phyloP scores from a whole-genome alignment of 2,888 invertebrate species.

The Myopa tessellatipennis region DNA sequence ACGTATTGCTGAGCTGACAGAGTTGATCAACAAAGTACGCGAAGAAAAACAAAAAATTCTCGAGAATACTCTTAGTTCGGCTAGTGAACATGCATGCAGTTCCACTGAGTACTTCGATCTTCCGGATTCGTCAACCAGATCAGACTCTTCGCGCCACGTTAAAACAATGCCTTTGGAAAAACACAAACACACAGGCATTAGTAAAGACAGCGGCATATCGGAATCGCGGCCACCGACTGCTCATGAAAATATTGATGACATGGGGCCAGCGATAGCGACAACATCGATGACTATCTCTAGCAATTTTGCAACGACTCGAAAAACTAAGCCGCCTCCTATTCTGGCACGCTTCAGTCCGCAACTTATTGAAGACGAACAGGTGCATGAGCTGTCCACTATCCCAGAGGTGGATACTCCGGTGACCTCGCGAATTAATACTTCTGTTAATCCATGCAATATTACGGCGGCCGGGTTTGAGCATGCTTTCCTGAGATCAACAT shows the following conservation, averaged over 20 bases:
- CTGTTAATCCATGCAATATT: slow-evolving; percentile 29
- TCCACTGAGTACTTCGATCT: slow-evolving; percentile 67
- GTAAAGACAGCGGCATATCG: slow-evolving; percentile 66
- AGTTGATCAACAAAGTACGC: slow-evolving; percentile 72
- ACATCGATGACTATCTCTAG: slow-evolving; percentile 47
- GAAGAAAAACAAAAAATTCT: slow-evolving; percentile 70
- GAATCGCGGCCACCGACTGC: slow-evolving; percentile 65
- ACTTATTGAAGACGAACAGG: slow-evolving; percentile 59
- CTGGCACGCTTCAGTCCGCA: slow-evolving; percentile 64
- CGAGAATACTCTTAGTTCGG: slow-evolving; percentile 66
- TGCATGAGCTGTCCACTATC: slow-evolving; percentile 77
- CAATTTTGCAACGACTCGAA: slow-evolving; percentile 41
- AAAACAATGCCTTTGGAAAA: slow-evolving; percentile 53
- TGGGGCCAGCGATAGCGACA: slow-evolving; percentile 51
- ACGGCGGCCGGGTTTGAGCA: background rate
- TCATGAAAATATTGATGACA: slow-evolving; percentile 53
- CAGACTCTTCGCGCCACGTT: slow-evolving; percentile 16
- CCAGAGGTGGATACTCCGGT: slow-evolving; percentile 77
- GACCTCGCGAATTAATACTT: slow-evolving; percentile 66
- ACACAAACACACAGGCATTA: slow-evolving; percentile 59
- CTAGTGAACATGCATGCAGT: slow-evolving; percentile 61
- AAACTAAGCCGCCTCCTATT: slow-evolving; percentile 59
- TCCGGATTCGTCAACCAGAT: slow-evolving; percentile 48
- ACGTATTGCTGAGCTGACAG: slow-evolving; percentile 71
- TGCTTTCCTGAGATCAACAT: slow-evolving; percentile 36